Evolutionary conservation across 1,140 invertebrate species (phyloP).

Genomic region (Drosophila obscura): DNA sequence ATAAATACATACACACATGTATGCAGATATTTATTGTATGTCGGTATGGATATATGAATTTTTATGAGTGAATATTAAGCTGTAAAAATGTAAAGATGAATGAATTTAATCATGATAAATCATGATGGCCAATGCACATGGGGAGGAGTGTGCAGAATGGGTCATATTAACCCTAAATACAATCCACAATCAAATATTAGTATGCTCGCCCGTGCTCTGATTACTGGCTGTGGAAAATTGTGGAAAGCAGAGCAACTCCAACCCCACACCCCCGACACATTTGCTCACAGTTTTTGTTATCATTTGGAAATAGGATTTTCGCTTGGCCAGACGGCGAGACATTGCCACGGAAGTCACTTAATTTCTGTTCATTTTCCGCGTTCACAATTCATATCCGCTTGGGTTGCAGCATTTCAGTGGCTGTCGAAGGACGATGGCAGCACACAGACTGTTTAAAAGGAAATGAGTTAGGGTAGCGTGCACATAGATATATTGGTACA

Average conservation of each 20-base stretch:
- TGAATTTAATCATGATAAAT: too few relatives aligned
- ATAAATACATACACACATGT: too few relatives aligned
- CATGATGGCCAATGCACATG: too few relatives aligned
- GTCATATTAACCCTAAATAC: too few relatives aligned
- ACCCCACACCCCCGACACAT: too few relatives aligned
- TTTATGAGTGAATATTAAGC: conserved; percentile 30
- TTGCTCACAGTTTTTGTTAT: not conserved
- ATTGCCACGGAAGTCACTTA: conserved; percentile 76
- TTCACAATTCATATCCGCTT: conserved; percentile 76
- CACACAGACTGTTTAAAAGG: conserved; percentile 23
- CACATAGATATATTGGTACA: not conserved
- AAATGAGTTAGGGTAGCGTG: conserved; percentile 32
- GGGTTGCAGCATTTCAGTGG: conserved; percentile 45
- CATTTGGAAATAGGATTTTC: conserved; percentile 65
- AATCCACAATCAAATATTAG: too few relatives aligned
- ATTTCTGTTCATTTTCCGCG: conserved; percentile 79
- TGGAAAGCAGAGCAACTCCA: too few relatives aligned
- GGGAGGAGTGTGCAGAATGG: too few relatives aligned
- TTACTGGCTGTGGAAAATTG: too few relatives aligned
- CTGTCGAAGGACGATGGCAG: conserved; percentile 24
- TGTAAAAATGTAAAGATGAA: conserved; percentile 5
- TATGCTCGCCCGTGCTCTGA: too few relatives aligned
- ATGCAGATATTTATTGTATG: too few relatives aligned
- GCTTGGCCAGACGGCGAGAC: conserved; percentile 76
- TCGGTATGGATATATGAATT: conserved; percentile 3